Evolutionary conservation across 2,113 vertebrate genomes (phyloP).

Genomic region (Brachionichthys hirsutus): DNA sequence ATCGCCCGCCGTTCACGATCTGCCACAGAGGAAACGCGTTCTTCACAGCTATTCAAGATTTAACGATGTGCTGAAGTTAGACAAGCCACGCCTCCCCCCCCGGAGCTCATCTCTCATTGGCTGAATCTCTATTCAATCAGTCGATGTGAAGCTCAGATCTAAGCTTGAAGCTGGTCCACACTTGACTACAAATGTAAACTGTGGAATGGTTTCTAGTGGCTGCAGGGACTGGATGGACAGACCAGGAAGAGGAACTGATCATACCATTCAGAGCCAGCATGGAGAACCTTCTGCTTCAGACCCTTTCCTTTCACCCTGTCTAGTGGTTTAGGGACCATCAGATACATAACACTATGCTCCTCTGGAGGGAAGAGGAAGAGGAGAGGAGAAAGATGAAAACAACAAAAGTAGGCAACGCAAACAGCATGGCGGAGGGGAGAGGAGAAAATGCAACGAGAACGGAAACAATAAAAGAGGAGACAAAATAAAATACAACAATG

Average conservation of each 20-base stretch:
- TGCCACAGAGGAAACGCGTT: not conserved
- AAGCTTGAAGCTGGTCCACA: not conserved
- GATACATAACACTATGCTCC: slow-evolving; percentile 89
- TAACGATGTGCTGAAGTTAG: no score
- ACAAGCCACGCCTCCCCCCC: not conserved
- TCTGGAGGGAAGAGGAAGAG: slow-evolving; percentile 75
- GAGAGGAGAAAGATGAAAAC: slow-evolving; percentile 19
- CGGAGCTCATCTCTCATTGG: not conserved
- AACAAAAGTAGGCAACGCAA: slow-evolving; percentile 12
- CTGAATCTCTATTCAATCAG: not conserved
- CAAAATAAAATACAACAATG: not conserved
- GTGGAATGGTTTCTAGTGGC: not conserved
- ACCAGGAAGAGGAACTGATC: not conserved
- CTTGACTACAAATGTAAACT: not conserved
- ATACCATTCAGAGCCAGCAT: slow-evolving; percentile 87
- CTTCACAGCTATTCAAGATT: not conserved
- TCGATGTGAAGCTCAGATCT: not conserved
- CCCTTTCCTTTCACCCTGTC: slow-evolving; percentile 91
- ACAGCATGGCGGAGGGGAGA: not conserved
- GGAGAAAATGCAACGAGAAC: slow-evolving; percentile 27
- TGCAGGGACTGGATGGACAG: no score
- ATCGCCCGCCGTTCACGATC: not conserved
- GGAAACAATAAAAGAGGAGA: not conserved
- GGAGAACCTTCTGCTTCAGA: slow-evolving; percentile 88
- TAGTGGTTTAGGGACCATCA: slow-evolving; percentile 90